These are phyloP conservation scores for Amphipyra berbera DNA, from an alignment of 2,888 invertebrate genomes.

Conservation along the genomic window DNA sequence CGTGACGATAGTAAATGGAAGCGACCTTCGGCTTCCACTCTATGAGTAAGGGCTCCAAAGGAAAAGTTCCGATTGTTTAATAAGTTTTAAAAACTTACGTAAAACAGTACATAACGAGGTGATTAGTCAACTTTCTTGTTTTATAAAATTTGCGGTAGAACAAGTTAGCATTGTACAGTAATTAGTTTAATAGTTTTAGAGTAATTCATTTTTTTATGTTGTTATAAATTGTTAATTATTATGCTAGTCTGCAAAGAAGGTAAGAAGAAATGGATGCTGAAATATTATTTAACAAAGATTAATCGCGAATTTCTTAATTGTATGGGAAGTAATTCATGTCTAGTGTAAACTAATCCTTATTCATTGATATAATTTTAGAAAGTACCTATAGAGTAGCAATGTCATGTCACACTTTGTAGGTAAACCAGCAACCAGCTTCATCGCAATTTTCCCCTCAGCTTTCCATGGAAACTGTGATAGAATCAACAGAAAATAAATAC, in stretches of 20 bases:
- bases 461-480: slow-evolving; percentile 57
- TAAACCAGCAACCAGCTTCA: slow-evolving; percentile 32
- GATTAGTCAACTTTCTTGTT: slow-evolving; percentile 2
- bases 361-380: slow-evolving; percentile 23
- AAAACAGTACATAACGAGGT: neutral
- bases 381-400: slow-evolving; percentile 39
- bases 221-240: neutral
- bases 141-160: neutral
- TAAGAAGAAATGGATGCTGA: neutral
- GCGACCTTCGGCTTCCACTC: slow-evolving; percentile 50
- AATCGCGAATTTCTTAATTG: too few relatives aligned
- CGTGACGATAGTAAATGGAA: slow-evolving; percentile 49
- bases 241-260: neutral
- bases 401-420: slow-evolving; percentile 29
- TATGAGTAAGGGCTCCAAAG: slow-evolving; percentile 36
- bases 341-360: neutral
- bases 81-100: slow-evolving; percentile 6
- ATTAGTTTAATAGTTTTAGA: too few relatives aligned
- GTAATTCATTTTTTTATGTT: too few relatives aligned
- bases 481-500: slow-evolving; percentile 51
- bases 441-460: slow-evolving; percentile 52
- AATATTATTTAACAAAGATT: neutral
- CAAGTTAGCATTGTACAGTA: neutral
- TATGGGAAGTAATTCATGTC: neutral
- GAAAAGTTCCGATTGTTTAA: slow-evolving; percentile 27